Percentiles rank a stretch among this genome's conserved stretches.
Evolutionary conservation across 1,140 invertebrate genomes (phyloP).

Genomic region (Caerostris extrusa): DNA sequence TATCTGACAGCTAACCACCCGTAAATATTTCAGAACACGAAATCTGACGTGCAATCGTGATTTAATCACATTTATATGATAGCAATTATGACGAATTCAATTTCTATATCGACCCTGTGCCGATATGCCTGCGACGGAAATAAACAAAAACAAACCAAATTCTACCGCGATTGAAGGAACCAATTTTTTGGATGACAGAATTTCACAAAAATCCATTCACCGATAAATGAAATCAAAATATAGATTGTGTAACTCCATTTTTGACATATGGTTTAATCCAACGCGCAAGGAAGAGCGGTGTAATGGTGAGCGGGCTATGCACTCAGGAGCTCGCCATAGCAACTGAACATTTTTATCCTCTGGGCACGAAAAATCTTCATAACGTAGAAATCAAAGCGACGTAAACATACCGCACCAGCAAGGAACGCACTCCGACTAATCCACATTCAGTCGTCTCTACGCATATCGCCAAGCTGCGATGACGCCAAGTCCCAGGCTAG

Average conservation of each 20-base stretch:
- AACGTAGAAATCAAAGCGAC: conserved; percentile 41
- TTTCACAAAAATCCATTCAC: background rate
- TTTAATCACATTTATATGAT: no score
- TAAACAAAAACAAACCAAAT: background rate
- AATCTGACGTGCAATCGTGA: no score
- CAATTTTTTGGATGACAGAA: background rate
- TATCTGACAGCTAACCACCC: no score
- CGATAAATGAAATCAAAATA: background rate
- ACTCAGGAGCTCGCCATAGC: conserved; percentile 20
- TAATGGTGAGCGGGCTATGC: background rate
- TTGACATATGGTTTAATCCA: background rate
- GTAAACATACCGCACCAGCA: conserved; percentile 23
- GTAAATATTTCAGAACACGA: no score
- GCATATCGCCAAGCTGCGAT: background rate
- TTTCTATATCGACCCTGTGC: no score
- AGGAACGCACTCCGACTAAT: background rate
- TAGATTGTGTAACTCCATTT: background rate
- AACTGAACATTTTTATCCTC: conserved; percentile 24
- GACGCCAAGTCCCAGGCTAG: background rate
- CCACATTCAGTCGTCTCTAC: background rate
- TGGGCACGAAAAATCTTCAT: conserved; percentile 10
- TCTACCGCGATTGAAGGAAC: background rate
- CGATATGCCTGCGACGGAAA: background rate
- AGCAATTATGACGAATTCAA: no score
- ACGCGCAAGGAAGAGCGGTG: background rate